Percentiles rank a stretch among this genome's conserved stretches.
These are phyloP conservation scores for Agrotis segetum DNA, from an alignment of 2,888 invertebrate species.

Conservation along the genomic window DNA sequence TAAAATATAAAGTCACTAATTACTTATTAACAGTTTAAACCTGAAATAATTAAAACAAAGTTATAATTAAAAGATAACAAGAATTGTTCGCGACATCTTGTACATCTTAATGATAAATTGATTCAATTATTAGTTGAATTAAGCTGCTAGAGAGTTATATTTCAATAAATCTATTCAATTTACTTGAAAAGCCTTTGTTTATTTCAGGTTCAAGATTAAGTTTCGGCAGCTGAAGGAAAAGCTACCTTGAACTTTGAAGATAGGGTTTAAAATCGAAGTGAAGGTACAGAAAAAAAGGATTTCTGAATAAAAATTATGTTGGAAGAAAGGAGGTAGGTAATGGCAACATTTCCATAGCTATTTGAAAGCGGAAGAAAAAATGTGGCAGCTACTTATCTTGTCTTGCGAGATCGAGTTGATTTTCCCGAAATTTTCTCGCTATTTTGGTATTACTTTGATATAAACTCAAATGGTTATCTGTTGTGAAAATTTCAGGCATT, in stretches of 20 bases:
- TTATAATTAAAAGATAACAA: slow-evolving; percentile 44
- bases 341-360: slow-evolving; percentile 52
- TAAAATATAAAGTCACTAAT: slow-evolving; percentile 11
- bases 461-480: slow-evolving; percentile 14
- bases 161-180: slow-evolving; percentile 67
- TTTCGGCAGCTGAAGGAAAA: slow-evolving; percentile 10
- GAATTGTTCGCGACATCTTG: slow-evolving; percentile 32
- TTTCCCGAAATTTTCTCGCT: slow-evolving; percentile 34
- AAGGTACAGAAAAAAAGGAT: slow-evolving; percentile 1
- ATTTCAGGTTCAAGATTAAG: slow-evolving; percentile 36
- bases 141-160: slow-evolving; percentile 64
- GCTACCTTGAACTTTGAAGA: neutral
- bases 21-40: slow-evolving; percentile 20
- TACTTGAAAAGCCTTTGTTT: slow-evolving; percentile 55
- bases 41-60: slow-evolving; percentile 25
- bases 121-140: slow-evolving; percentile 67
- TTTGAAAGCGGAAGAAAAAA: slow-evolving; percentile 44
- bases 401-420: slow-evolving; percentile 51
- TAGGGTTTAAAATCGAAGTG: slow-evolving; percentile 33
- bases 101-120: slow-evolving; percentile 64
- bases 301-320: slow-evolving; percentile 46
- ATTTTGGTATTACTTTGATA: slow-evolving; percentile 10
- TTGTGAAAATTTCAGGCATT: slow-evolving; percentile 1
- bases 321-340: slow-evolving; percentile 41
- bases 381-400: slow-evolving; percentile 55